phyloP scores from a whole-genome alignment of 2,888 invertebrate genomes.

The Philereme vetulata region DNA sequence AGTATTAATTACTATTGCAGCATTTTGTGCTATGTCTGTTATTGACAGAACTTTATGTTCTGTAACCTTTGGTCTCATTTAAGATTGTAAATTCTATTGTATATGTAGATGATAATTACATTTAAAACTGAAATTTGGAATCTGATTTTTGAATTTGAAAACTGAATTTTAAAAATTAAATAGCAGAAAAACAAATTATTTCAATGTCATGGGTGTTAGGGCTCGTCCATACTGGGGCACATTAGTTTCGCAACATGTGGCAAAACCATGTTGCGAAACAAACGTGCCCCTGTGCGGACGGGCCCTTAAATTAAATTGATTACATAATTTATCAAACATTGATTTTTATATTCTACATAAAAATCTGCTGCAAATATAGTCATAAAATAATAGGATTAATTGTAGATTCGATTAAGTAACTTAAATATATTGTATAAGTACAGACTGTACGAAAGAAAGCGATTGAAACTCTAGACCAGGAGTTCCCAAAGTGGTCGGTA shows the following conservation, averaged over 20 bases:
- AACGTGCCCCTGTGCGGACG: no score
- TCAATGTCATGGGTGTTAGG: conserved; percentile 48
- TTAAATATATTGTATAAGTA: not conserved
- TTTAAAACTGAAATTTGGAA: not conserved
- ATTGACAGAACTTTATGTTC: conserved; percentile 19
- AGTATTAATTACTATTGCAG: conserved; percentile 35
- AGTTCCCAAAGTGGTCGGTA: not conserved
- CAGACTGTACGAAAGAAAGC: not conserved
- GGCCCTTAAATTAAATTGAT: conserved; percentile 25
- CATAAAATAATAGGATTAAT: not conserved
- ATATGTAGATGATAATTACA: not conserved
- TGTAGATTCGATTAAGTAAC: conserved; percentile 11
- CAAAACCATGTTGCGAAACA: no score
- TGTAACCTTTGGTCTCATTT: conserved; percentile 22
- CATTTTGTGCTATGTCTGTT: conserved; percentile 23
- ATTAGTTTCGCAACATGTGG: no score
- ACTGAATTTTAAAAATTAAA: not conserved
- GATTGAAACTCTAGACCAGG: not conserved
- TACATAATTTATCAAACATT: conserved; percentile 5
- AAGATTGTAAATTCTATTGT: conserved; percentile 8
- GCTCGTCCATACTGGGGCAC: no score
- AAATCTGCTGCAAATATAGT: conserved; percentile 9
- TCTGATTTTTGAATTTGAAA: no score
- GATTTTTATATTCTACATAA: conserved; percentile 4
- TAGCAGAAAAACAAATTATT: conserved; percentile 15